Percentiles rank a stretch among this genome's conserved stretches.
Conservation (phyloP, 2,797 vertebrate genomes). For the Epinephelus malabaricus region DNA sequence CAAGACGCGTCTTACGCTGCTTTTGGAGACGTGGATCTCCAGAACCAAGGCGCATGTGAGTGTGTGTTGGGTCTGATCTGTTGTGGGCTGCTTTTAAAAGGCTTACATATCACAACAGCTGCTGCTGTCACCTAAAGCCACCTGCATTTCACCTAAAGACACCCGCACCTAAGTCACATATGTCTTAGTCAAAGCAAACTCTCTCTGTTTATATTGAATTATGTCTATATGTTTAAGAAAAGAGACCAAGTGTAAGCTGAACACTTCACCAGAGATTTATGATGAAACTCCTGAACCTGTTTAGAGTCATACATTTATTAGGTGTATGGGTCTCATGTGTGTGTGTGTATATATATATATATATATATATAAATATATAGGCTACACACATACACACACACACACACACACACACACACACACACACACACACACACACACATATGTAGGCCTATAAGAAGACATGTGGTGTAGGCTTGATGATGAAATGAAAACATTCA, state of each 20-base stretch:
- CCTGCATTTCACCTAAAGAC: background rate
- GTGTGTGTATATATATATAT: too few relatives aligned
- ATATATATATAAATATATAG: too few relatives aligned
- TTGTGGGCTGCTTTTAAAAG: background rate
- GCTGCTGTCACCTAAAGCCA: background rate
- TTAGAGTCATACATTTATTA: background rate
- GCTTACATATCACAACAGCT: too few relatives aligned
- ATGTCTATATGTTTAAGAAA: background rate
- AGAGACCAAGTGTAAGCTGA: background rate
- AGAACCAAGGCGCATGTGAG: constrained; percentile 89
- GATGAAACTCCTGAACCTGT: background rate
- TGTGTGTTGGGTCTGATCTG: constrained; percentile 25
- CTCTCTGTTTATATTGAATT: background rate
- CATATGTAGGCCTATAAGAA: too few relatives aligned
- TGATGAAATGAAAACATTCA: constrained; percentile 19
- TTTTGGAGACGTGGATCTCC: constrained; percentile 94
- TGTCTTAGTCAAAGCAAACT: background rate
- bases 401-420: too few relatives aligned
- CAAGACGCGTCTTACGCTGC: constrained; percentile 87
- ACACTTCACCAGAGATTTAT: too few relatives aligned
- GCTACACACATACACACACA: too few relatives aligned
- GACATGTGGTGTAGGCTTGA: background rate
- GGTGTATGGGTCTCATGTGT: too few relatives aligned
- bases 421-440: too few relatives aligned
- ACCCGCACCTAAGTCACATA: background rate